Percentiles rank a stretch among this genome's conserved stretches.
Evolutionary conservation across 1,140 invertebrate species (phyloP).

Genomic region (Anoplolepis gracilipes): DNA sequence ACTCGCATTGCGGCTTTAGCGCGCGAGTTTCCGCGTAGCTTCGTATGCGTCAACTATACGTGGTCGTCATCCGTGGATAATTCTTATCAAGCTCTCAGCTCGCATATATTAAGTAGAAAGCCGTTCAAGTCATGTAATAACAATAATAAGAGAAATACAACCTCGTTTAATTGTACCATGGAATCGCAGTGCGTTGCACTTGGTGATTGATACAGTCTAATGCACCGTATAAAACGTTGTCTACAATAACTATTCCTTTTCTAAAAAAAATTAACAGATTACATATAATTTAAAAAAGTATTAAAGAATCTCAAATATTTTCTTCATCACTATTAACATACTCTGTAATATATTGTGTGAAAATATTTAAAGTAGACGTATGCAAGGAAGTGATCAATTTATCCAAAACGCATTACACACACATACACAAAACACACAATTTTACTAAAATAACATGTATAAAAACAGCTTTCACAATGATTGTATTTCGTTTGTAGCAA

Average conservation of each 20-base stretch:
- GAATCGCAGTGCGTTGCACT: constrained; percentile 54
- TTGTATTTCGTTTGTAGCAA: no score
- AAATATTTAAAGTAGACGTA: not conserved
- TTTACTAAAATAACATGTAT: not conserved
- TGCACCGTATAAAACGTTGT: not conserved
- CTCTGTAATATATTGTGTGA: not conserved
- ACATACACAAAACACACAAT: no score
- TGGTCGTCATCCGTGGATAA: constrained; percentile 44
- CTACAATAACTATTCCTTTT: not conserved
- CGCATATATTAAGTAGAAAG: constrained; percentile 67
- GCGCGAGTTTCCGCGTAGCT: constrained; percentile 41
- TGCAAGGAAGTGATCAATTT: not conserved
- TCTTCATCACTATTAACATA: not conserved
- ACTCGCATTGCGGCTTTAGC: constrained; percentile 12
- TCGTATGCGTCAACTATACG: constrained; percentile 9
- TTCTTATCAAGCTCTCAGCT: constrained; percentile 58
- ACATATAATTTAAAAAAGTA: not conserved
- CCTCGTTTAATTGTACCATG: constrained; percentile 49
- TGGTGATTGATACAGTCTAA: constrained; percentile 60
- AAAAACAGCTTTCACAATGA: not conserved
- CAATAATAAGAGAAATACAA: constrained; percentile 63
- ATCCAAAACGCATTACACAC: not conserved
- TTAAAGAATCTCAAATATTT: not conserved
- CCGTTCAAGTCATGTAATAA: constrained; percentile 59
- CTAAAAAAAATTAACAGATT: not conserved